phyloP scores from a whole-genome alignment of 1,140 invertebrate genomes.

The Lasioglossum baleicum region DNA sequence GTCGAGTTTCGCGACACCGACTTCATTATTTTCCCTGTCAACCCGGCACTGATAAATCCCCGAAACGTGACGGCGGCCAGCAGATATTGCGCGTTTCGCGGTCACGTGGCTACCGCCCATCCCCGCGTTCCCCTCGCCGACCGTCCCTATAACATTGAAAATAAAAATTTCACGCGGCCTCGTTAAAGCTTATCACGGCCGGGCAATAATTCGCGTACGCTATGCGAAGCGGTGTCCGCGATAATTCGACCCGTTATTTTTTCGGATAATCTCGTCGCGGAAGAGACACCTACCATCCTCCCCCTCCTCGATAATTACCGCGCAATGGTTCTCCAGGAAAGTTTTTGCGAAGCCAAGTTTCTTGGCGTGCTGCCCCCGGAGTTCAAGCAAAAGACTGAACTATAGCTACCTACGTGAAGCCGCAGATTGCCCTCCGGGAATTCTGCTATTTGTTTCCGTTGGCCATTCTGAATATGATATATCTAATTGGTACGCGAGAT shows the following conservation, averaged over 20 bases:
- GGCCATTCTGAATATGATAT: too few relatives aligned
- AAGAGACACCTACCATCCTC: too few relatives aligned
- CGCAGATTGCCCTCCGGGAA: not conserved
- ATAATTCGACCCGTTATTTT: conserved; percentile 30
- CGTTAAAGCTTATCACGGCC: conserved; percentile 30
- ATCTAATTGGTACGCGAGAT: too few relatives aligned
- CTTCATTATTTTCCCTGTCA: conserved; percentile 47
- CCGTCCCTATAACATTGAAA: conserved; percentile 4
- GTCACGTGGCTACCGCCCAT: not conserved
- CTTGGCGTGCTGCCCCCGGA: conserved; percentile 8
- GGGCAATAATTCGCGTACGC: not conserved
- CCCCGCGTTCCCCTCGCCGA: too few relatives aligned
- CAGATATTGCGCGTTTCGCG: conserved; percentile 41
- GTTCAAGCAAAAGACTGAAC: not conserved
- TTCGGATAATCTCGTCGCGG: conserved; percentile 13
- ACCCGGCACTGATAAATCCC: conserved; percentile 32
- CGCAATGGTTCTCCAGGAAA: conserved; percentile 4
- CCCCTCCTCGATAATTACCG: conserved; percentile 22
- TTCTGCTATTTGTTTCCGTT: not conserved
- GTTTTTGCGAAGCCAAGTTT: conserved; percentile 18
- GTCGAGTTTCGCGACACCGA: conserved; percentile 1
- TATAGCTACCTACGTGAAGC: not conserved
- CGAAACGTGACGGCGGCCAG: conserved; percentile 8
- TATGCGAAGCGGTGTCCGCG: not conserved
- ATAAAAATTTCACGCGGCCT: conserved; percentile 13